A percentile compares a stretch with the other conserved stretches of the same genome.
Evolutionary conservation across 2,888 invertebrate species (phyloP).

Genomic region (Cantharis flavilabris): DNA sequence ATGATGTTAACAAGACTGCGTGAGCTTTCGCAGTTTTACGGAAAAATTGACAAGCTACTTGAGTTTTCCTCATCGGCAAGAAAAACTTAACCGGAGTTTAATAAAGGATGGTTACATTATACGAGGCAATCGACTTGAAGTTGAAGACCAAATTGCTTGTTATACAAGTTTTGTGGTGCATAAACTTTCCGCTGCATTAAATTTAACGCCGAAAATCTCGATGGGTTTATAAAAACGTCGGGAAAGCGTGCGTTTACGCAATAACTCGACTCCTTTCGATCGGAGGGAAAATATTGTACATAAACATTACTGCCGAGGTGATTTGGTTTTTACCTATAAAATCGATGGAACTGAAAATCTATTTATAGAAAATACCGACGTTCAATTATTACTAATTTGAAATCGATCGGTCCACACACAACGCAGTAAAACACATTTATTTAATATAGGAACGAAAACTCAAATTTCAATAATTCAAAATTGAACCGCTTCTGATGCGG

Average conservation of each 20-base stretch:
- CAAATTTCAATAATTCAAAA: not conserved
- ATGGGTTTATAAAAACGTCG: not conserved
- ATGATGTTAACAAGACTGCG: not conserved
- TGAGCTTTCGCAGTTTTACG: not conserved
- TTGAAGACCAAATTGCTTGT: conserved; percentile 6
- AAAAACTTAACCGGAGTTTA: not conserved
- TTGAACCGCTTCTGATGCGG: not conserved
- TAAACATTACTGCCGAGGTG: not conserved
- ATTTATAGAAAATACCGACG: conserved; percentile 7
- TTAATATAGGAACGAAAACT: not conserved
- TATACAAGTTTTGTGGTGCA: conserved; percentile 6
- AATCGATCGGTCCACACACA: conserved; percentile 2
- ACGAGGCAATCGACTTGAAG: not conserved
- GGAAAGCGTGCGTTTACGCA: not conserved
- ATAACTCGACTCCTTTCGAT: not conserved
- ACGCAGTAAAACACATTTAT: not conserved
- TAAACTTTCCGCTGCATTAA: not conserved
- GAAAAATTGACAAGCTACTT: not conserved
- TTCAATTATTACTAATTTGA: conserved; percentile 2
- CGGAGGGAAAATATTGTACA: not conserved
- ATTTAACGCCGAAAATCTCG: not conserved
- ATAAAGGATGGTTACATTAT: not conserved
- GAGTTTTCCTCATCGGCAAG: not conserved
- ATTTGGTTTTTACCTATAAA: not conserved
- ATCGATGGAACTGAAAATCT: not conserved